Percentiles rank a stretch among this genome's conserved stretches.
Conservation (phyloP, 2,888 invertebrate species). For the Linnaemya vulpina region DNA sequence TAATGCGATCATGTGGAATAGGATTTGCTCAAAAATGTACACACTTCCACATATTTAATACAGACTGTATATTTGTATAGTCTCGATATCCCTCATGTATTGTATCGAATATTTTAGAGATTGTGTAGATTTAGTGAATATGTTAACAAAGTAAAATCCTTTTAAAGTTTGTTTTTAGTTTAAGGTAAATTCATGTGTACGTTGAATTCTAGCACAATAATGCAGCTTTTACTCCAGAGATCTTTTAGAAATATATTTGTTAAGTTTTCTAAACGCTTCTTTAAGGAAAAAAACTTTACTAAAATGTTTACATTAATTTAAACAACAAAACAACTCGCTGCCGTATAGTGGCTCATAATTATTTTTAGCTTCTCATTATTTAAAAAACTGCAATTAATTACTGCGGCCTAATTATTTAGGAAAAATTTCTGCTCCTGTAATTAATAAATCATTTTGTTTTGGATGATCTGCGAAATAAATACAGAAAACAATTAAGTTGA, state of each 20-base stretch:
- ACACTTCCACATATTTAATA: background rate
- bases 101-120: slow-evolving; percentile 6
- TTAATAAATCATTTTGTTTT: slow-evolving; percentile 26
- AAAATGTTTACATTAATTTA: too few species aligned
- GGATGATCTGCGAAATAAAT: slow-evolving; percentile 29
- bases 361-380: too few species aligned
- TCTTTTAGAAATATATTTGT: background rate
- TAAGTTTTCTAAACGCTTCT: background rate
- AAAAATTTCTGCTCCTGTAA: background rate
- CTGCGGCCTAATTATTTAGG: background rate
- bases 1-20: slow-evolving; percentile 62
- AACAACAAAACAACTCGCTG: too few species aligned
- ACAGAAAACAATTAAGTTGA: slow-evolving; percentile 3
- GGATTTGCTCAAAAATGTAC: slow-evolving; percentile 9
- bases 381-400: too few species aligned
- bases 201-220: background rate
- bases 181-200: background rate
- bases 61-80: background rate
- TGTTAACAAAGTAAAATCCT: slow-evolving; percentile 34
- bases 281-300: too few species aligned
- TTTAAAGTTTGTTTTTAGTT: slow-evolving; percentile 35
- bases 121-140: slow-evolving; percentile 48
- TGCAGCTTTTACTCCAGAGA: background rate
- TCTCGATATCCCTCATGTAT: slow-evolving; percentile 48
- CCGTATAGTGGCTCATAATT: too few species aligned